phyloP scores from a whole-genome alignment of 2,113 vertebrate genomes.

The Nanorana parkeri region DNA sequence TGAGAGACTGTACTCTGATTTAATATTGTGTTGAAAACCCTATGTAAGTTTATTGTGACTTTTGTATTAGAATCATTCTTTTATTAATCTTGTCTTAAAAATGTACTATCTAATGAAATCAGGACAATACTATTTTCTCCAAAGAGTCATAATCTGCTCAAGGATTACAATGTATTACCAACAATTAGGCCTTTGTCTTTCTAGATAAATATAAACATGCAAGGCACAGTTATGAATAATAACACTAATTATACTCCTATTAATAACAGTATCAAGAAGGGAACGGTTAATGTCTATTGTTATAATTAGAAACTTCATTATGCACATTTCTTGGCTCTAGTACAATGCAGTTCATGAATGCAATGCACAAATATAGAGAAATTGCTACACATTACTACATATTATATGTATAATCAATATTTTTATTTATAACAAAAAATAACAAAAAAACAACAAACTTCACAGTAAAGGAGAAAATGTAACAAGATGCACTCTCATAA shows the following conservation, averaged over 20 bases:
- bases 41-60: too few relatives aligned
- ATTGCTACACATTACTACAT: not conserved
- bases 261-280: conserved; percentile 41
- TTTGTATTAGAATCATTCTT: too few relatives aligned
- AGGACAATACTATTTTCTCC: not conserved
- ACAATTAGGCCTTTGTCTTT: conserved; percentile 38
- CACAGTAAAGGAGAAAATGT: not conserved
- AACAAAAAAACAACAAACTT: not conserved
- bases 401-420: conserved; percentile 19
- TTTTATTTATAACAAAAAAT: not conserved
- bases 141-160: not conserved
- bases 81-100: not conserved
- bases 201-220: conserved; percentile 51
- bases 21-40: too few relatives aligned
- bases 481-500: not conserved
- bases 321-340: not conserved
- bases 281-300: conserved; percentile 43
- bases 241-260: conserved; percentile 52
- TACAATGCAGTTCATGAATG: not conserved
- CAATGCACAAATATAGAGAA: not conserved
- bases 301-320: conserved; percentile 26
- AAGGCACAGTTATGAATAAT: conserved; percentile 32
- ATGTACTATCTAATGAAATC: conserved; percentile 13
- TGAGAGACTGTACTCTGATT: too few relatives aligned
- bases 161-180: conserved; percentile 17